These are phyloP conservation scores for Rhynchopsitta pachyrhyncha DNA, from an alignment of 2,113 vertebrate genomes.

Conservation along the genomic window DNA sequence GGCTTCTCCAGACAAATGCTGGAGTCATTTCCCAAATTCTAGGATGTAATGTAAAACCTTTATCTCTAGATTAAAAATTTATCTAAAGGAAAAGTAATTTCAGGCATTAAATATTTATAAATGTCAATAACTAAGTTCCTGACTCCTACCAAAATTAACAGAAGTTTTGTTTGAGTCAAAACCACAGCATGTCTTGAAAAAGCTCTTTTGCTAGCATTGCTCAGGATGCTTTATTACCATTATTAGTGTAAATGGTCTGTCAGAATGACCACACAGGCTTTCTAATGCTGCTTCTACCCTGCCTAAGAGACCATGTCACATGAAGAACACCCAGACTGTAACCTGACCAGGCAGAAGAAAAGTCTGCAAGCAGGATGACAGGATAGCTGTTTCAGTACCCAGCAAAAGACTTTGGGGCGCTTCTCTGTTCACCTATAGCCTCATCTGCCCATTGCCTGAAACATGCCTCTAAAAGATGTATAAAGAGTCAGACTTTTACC, in stretches of 20 bases:
- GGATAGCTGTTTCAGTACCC: neutral
- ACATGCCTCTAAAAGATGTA: neutral
- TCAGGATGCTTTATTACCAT: neutral
- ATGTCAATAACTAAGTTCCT: neutral
- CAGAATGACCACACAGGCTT: neutral
- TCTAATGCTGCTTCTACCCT: neutral
- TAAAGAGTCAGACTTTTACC: neutral
- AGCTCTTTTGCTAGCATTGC: neutral
- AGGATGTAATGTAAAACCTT: neutral
- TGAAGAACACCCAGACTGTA: neutral
- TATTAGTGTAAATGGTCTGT: neutral
- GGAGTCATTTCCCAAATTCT: neutral
- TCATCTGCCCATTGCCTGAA: neutral
- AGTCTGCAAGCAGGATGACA: neutral
- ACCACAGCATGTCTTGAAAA: neutral
- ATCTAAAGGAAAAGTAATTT: slow-evolving; percentile 22
- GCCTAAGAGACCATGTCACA: slow-evolving; percentile 10
- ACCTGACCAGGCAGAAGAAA: slow-evolving; percentile 19
- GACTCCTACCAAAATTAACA: neutral
- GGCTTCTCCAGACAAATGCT: neutral
- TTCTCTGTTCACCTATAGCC: neutral
- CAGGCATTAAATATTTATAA: slow-evolving; percentile 49
- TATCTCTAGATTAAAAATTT: slow-evolving; percentile 37
- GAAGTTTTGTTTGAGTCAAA: neutral
- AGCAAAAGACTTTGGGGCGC: neutral